phyloP scores from a whole-genome alignment of 2,113 vertebrate genomes.

The Pan paniscus region DNA sequence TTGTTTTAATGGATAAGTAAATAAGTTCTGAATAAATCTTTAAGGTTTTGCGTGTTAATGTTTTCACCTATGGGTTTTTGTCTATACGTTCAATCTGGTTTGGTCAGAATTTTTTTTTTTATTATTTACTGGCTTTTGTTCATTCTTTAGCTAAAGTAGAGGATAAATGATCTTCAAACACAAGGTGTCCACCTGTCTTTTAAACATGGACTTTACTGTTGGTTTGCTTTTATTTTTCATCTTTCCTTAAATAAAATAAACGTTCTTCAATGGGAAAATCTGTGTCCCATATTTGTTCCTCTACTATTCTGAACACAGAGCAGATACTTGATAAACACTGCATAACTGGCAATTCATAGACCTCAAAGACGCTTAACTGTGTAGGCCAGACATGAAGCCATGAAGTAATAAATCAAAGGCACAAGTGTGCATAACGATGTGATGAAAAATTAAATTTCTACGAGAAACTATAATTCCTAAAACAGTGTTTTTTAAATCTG shows the following conservation, averaged over 20 bases:
- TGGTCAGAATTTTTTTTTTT: background rate
- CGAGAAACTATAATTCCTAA: background rate
- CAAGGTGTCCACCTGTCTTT: background rate
- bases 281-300: background rate
- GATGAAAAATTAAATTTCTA: background rate
- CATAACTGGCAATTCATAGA: background rate
- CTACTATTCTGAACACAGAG: background rate
- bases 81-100: background rate
- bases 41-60: background rate
- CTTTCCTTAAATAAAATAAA: background rate
- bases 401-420: background rate
- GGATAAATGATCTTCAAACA: background rate
- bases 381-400: background rate
- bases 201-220: background rate
- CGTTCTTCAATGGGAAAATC: background rate
- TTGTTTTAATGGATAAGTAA: background rate
- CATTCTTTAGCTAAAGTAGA: background rate
- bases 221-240: background rate
- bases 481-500: background rate
- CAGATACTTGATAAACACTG: background rate
- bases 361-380: background rate
- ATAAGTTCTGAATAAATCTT: background rate
- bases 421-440: background rate
- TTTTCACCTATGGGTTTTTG: background rate
- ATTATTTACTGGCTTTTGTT: background rate